Evolutionary conservation across 1,140 invertebrate genomes (phyloP), one percentile per base, ranked within the genome.

Genomic region (Teleopsis dalmanni): DNA sequence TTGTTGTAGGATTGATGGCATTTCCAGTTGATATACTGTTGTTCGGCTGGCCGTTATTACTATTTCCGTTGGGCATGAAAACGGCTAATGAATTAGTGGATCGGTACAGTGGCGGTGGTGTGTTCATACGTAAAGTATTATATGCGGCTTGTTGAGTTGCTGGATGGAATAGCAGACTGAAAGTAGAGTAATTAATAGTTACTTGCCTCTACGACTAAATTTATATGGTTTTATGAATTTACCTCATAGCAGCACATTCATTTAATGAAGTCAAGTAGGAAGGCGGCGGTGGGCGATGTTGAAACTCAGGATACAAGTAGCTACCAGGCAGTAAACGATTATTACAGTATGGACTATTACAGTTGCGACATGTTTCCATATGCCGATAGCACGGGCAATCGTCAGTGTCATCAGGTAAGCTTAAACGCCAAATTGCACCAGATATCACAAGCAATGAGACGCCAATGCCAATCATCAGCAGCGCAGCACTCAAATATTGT

Each of bases 401-500:
- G 22, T 68, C 64, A 1, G 54, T 50, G 25, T 68, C 62, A 31
- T 65, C 62, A 3, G 64, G 62, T 27, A 67, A 16, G 50, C 62
- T 65, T 4, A 68, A 43, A 2, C 64, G 53, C 65, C 65, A 68
- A 37, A 68, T 65, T 31, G 62, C 60, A 9, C 65, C 65, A 7
- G 65, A 61, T 13, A 68, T 67, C 16, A 68, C 65, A 42, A 68
- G 41, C 41, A 68, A 14, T 4, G 65, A 68, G 21, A 68, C 60
- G 4, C 65, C 65, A 27, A 68, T 68, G 36, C 65, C 65, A 40
- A 68, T 68, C 65, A 68, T 68, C 1, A 68, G 51, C 21, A 68
- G 54, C 9, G 65, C 65, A 2, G 65, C 65, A 38, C 65, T 68
- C 42, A 68, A 36, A 50, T 68, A 68, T 43, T 68, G 65, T 16